Base-by-base conservation (phyloP, 2,888 invertebrate genomes). In the Chorisops tibialis region DNA sequence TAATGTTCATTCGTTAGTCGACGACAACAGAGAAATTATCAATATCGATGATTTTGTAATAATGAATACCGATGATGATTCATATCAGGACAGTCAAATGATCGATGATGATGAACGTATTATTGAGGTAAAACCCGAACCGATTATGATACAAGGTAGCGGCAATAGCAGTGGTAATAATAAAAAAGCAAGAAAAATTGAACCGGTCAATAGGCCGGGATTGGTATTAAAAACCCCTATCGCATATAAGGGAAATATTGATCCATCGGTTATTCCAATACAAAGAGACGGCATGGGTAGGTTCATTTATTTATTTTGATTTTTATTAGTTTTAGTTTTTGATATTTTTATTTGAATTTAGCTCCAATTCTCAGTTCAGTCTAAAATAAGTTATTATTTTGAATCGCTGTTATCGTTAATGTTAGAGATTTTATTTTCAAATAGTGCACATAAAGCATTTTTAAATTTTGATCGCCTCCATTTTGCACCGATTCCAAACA, bases 251-350 rank as follows among this genome's bases (percentile, higher is more conserved):
- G 85, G 87, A 71, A 86, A 87, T 75, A 87, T 88, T 61, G 91
- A 93, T 80, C 85, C 91, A 64, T 88, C 90, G 67, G 89, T 92
- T 72, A 87, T 93, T 79, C 93, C 93, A 59, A 88, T 93, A 73
- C 87, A 88, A 77, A 91, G 89, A 79, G 91, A 93, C 78, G 92
- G 90, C 79, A 93, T 92, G 81, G 92, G 93, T 92, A 81, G 84
- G 85, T 78, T 69, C 59, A 43, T 71, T 62, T 69, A 67, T 66
- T 63, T 52, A 19, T n/a, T 66, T 67, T 64, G 62, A 51, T 62
- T 62, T 58, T 66, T 67, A 45, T 65, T 56, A 45, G 18, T 65
- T 62, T 51, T 38, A 38, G 9, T 4, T 18, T 21, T 16, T 19
- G 9, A 21, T 21, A 47, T 21, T 21, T 47, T 30, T n/a, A n/a